Base-by-base conservation (phyloP, 1,140 invertebrate species). In the Drosophila truncata region DNA sequence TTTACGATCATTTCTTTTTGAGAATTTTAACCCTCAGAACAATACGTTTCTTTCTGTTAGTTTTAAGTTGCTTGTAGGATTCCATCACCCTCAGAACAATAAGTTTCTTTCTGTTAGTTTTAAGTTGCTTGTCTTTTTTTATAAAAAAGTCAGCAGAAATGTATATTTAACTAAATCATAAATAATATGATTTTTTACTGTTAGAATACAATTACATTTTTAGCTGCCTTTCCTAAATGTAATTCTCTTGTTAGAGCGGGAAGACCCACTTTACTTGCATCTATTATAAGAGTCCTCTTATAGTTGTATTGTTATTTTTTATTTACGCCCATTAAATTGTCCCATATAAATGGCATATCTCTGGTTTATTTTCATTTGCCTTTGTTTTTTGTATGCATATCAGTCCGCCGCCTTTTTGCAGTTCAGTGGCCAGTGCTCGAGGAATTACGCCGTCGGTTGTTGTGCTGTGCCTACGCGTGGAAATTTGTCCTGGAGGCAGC, bases 301-400 rank as follows among this genome's bases (percentile, higher is more conserved):
- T 66, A 41, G 44, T 27, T 39, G 27, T 69, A 41, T 29, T 47
- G n/a, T 35, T 57, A 42, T 59, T 71, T 70, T 57, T 76, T 76
- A 62, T 76, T 54, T 23, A 52, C 52, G 44, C 71, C 57, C 73
- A 76, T 76, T 76, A 76, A 76, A 57, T 52, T 55, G n/a, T n/a
- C 13, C 27, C 69, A 76, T 76, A 65, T 76, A 75, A 76, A 75
- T 57, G 59, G 18, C 42, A 74, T 57, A 63, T 64, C 72, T 55
- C 41, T 62, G 49, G 41, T 74, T 64, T 50, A 31, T 49, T 50
- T 55, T 35, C 60, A 65, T 76, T 76, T 25, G 31, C 47, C 44
- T 61, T 41, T 72, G 65, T 61, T 73, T 72, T 47, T 74, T 61
- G 71, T 67, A 70, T 72, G 69, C 69, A 75, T 76, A 76, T 76